Evolutionary conservation across 2,113 vertebrate species (phyloP).

Genomic region (Larimichthys crocea): DNA sequence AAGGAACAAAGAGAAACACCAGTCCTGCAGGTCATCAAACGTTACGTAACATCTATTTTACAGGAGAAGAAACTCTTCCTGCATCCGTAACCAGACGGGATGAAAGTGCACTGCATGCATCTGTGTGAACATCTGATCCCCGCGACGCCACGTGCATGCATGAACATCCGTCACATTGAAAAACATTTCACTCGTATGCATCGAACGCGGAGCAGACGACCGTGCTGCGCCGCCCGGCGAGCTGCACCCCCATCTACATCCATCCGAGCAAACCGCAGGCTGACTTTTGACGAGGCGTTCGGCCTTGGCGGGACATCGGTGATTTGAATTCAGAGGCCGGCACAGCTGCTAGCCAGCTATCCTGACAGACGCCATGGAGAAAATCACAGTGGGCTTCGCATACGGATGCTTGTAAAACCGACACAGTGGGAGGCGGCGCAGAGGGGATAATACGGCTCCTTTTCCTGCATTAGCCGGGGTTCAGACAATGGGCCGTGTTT

Average conservation of each 20-base stretch:
- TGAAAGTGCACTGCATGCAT: background rate
- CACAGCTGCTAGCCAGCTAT: background rate
- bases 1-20: too few species aligned
- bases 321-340: constrained; percentile 31
- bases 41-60: background rate
- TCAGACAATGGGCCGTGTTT: constrained; percentile 39
- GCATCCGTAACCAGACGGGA: background rate
- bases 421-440: constrained; percentile 2
- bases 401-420: constrained; percentile 20
- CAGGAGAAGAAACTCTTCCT: background rate
- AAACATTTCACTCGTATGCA: background rate
- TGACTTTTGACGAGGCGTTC: constrained; percentile 2
- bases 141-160: constrained; percentile 3
- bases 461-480: constrained; percentile 27
- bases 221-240: background rate
- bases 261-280: constrained; percentile 8
- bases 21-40: background rate
- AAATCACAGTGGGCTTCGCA: constrained; percentile 8
- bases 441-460: constrained; percentile 14
- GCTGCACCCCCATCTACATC: constrained; percentile 21
- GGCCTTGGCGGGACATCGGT: constrained; percentile 37
- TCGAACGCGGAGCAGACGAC: constrained; percentile 9
- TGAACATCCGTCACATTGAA: constrained; percentile 21
- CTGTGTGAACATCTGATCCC: constrained; percentile 5
- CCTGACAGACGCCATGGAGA: constrained; percentile 11